These are phyloP conservation scores for Holothuria leucospilota DNA, from an alignment of 53 echinoderm and acorn worm genomes.

Conservation along the genomic window DNA sequence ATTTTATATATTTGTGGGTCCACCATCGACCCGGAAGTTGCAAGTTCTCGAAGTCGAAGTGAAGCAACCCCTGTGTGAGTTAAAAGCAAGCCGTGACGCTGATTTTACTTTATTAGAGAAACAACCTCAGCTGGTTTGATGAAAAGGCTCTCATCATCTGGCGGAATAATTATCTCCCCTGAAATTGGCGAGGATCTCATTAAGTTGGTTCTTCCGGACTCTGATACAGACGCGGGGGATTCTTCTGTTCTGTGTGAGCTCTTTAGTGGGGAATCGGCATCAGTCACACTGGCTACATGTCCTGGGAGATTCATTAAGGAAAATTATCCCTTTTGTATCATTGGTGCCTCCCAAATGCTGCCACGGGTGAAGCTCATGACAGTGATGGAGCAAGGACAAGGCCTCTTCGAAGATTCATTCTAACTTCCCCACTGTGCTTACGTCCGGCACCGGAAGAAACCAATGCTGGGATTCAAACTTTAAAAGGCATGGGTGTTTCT, in stretches of 20 bases:
- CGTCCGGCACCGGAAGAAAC: constrained; percentile 23
- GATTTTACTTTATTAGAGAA: background rate
- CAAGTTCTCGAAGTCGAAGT: constrained; percentile 38
- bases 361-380: no score
- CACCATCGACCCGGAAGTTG: constrained; percentile 41
- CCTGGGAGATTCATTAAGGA: no score
- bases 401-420: constrained; percentile 15
- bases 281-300: no score
- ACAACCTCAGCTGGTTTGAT: constrained; percentile 31
- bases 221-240: constrained; percentile 31
- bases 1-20: no score
- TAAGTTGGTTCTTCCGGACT: constrained; percentile 21
- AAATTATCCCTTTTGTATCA: no score
- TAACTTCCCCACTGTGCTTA: constrained; percentile 24
- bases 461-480: no score
- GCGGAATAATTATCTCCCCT: constrained; percentile 30
- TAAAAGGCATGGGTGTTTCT: background rate
- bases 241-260: no score
- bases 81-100: constrained; percentile 23
- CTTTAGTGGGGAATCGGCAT: no score
- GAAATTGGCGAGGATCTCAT: no score
- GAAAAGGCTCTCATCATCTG: background rate
- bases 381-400: no score
- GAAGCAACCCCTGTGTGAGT: no score
- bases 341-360: constrained; percentile 14